phyloP scores from a whole-genome alignment of 2,113 vertebrate genomes.

The Bos javanicus region DNA sequence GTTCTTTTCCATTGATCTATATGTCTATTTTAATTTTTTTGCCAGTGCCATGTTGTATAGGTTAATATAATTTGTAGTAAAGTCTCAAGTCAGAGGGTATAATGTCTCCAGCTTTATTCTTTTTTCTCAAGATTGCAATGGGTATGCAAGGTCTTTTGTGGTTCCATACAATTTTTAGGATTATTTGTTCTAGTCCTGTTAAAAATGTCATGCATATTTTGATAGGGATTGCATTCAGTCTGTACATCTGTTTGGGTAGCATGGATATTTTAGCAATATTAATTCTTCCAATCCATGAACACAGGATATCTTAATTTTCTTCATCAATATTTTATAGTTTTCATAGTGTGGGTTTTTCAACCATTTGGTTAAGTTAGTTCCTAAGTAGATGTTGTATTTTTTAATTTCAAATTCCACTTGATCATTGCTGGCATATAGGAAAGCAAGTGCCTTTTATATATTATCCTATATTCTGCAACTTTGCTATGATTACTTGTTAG shows the following conservation, averaged over 20 bases:
- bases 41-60: not conserved
- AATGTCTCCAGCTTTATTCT: not conserved
- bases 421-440: not conserved
- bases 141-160: not conserved
- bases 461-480: not conserved
- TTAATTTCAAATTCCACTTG: not conserved
- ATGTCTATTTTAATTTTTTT: not conserved
- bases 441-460: not conserved
- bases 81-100: not conserved
- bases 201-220: not conserved
- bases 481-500: not conserved
- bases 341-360: not conserved
- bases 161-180: not conserved
- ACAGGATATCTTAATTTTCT: not conserved
- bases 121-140: not conserved
- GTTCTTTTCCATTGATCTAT: not conserved
- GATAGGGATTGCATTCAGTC: not conserved
- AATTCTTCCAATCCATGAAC: not conserved
- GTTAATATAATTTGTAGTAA: not conserved
- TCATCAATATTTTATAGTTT: not conserved
- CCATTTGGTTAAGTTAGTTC: not conserved
- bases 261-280: not conserved
- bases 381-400: not conserved
- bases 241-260: not conserved
- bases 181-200: not conserved